Conservation (phyloP, 2,888 invertebrate species). For the Brachylomia viminalis region DNA sequence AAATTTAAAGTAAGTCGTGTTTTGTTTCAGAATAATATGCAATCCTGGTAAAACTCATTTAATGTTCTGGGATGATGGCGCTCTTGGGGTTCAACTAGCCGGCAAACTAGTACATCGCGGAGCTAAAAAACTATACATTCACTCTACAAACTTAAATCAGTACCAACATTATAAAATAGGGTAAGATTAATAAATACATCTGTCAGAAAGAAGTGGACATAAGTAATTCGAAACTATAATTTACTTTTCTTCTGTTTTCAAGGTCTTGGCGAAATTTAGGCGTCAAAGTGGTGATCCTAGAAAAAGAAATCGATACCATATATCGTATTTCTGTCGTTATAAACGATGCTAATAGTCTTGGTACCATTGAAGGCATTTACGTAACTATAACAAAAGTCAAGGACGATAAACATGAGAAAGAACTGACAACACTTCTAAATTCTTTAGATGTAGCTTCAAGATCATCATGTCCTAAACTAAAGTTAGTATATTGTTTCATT, state of each 20-base stretch:
- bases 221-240: not conserved
- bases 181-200: conserved; percentile 1
- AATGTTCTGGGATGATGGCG: conserved; percentile 44
- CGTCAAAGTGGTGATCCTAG: not conserved
- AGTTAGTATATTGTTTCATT: conserved; percentile 15
- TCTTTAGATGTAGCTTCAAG: conserved; percentile 32
- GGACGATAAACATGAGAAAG: not conserved
- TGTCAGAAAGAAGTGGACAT: no score
- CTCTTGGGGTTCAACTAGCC: conserved; percentile 68
- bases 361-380: conserved; percentile 25
- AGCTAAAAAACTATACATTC: conserved; percentile 69
- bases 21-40: conserved; percentile 19
- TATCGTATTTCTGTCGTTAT: not conserved
- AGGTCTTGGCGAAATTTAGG: conserved; percentile 36
- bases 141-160: conserved; percentile 29
- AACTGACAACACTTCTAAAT: not conserved
- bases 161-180: conserved; percentile 32
- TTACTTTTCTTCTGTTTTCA: not conserved
- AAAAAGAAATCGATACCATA: not conserved
- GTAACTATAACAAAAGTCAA: conserved; percentile 14
- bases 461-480: conserved; percentile 15
- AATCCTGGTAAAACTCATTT: conserved; percentile 29
- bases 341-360: conserved; percentile 13
- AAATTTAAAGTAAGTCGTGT: not conserved
- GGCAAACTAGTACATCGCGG: conserved; percentile 71